Evolutionary conservation across 2,797 vertebrate species (phyloP).

Genomic region (Galago senegalensis): DNA sequence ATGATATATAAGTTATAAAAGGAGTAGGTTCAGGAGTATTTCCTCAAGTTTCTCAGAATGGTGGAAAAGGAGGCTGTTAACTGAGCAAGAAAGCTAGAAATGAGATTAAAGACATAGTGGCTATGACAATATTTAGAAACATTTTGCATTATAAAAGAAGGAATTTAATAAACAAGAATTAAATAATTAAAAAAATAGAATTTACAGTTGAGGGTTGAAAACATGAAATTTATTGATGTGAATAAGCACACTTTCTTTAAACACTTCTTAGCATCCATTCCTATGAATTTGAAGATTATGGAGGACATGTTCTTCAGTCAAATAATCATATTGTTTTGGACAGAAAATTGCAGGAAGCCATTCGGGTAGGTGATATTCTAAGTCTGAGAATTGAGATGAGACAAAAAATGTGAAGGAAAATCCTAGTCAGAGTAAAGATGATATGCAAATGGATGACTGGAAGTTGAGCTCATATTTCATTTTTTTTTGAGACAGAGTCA

Average conservation of each 20-base stretch:
- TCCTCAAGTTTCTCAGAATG: slow-evolving; percentile 4
- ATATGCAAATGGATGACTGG: neutral
- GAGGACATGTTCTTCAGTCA: neutral
- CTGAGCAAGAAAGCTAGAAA: neutral
- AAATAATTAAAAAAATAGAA: slow-evolving; percentile 4
- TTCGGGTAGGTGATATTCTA: neutral
- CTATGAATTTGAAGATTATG: neutral
- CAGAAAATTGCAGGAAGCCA: neutral
- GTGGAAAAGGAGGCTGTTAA: neutral
- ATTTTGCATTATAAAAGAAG: neutral
- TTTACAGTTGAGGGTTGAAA: neutral
- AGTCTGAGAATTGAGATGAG: neutral
- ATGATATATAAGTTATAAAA: neutral
- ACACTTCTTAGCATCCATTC: neutral
- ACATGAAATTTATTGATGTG: neutral
- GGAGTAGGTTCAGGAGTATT: neutral
- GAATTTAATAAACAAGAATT: neutral
- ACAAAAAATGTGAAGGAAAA: neutral
- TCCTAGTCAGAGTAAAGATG: neutral
- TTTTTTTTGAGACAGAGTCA: too few relatives aligned
- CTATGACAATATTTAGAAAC: neutral
- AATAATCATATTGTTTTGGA: neutral
- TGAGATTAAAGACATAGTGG: neutral
- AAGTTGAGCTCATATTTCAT: neutral
- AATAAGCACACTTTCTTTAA: neutral